Evolutionary conservation across 2,797 vertebrate genomes (phyloP).

Genomic region (Selene dorsalis): DNA sequence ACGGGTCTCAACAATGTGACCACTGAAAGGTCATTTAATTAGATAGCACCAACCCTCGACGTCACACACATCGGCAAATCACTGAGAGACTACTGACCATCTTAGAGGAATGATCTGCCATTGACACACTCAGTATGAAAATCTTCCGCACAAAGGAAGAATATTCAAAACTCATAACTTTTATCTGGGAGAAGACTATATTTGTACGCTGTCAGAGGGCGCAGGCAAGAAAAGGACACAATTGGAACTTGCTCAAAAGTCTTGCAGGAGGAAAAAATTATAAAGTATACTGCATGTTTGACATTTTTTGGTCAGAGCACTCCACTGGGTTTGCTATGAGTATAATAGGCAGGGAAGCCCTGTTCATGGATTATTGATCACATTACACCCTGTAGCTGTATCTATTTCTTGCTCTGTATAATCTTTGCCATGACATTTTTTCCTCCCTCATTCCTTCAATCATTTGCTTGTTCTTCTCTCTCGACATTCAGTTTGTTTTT

Average conservation of each 20-base stretch:
- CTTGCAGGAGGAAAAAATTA: constrained; percentile 14
- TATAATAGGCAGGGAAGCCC: constrained; percentile 25
- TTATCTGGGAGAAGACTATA: constrained; percentile 3
- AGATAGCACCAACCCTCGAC: constrained; percentile 1
- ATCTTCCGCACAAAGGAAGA: background rate
- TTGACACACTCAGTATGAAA: background rate
- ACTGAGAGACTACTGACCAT: background rate
- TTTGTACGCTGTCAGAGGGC: constrained; percentile 30
- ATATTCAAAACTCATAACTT: constrained; percentile 4
- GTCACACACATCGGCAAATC: background rate
- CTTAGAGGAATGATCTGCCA: background rate
- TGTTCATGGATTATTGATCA: constrained; percentile 46
- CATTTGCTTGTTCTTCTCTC: constrained; percentile 45
- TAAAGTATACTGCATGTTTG: constrained; percentile 34
- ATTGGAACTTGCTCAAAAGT: constrained; percentile 50
- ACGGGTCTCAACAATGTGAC: constrained; percentile 43
- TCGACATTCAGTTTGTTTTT: constrained; percentile 63
- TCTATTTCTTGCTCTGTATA: constrained; percentile 35
- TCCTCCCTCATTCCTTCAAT: constrained; percentile 30
- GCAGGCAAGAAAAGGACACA: constrained; percentile 27
- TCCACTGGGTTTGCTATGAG: background rate
- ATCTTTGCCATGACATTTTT: constrained; percentile 12
- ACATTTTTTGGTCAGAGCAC: constrained; percentile 52
- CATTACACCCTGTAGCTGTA: constrained; percentile 5
- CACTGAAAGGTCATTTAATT: constrained; percentile 45